phyloP scores from a whole-genome alignment of 2,797 vertebrate species.

The Rhabdophis nuchalis region DNA sequence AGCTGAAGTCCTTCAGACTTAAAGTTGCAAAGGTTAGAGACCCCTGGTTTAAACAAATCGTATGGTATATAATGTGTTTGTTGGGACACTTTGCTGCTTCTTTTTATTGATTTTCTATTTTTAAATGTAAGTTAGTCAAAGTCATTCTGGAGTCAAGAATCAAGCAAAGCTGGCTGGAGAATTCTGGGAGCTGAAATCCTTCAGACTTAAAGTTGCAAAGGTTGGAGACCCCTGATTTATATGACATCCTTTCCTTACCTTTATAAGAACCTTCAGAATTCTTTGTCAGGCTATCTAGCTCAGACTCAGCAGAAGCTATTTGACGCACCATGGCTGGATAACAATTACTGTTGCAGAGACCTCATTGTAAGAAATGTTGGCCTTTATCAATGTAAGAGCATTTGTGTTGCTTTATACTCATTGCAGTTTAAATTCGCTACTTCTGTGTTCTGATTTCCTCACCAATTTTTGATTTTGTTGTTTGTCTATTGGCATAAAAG shows the following conservation, averaged over 20 bases:
- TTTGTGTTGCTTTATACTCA: background rate
- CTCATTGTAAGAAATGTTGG: background rate
- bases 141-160: background rate
- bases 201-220: no score
- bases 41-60: background rate
- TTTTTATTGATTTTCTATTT: background rate
- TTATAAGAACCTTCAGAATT: conserved; percentile 12
- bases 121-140: background rate
- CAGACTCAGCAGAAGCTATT: background rate
- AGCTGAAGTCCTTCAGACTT: no score
- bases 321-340: background rate
- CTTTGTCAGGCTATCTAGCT: background rate
- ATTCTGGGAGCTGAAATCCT: no score
- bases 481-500: background rate
- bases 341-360: background rate
- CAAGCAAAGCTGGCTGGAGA: no score
- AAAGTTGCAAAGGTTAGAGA: no score
- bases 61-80: background rate
- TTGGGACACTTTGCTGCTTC: background rate
- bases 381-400: background rate
- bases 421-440: background rate
- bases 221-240: no score
- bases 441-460: background rate
- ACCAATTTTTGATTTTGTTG: background rate
- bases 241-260: background rate